Conservation (phyloP, 2,797 vertebrate species). For the Meriones psammophilus region DNA sequence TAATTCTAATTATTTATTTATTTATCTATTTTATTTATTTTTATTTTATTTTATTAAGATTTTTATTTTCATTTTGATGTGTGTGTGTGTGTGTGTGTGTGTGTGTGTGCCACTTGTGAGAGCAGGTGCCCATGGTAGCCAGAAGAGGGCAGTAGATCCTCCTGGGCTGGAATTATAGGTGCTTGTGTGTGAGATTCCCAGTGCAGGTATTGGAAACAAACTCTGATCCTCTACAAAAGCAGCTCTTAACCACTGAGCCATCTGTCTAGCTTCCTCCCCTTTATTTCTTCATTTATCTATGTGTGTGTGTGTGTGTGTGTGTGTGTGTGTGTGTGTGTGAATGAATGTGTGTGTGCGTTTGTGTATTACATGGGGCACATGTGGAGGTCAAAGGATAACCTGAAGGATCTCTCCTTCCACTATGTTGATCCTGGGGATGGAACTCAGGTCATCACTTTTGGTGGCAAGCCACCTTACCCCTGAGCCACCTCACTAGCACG, state of each 20-base stretch:
- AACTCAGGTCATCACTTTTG: background rate
- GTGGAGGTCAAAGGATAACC: too few species aligned
- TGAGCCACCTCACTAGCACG: background rate
- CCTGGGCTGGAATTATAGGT: background rate
- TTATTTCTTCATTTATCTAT: background rate
- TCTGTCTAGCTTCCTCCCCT: background rate
- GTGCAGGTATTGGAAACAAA: background rate
- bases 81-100: background rate
- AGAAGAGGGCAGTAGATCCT: background rate
- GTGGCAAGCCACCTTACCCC: background rate
- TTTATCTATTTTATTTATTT: background rate
- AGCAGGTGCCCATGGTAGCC: background rate
- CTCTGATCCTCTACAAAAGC: background rate
- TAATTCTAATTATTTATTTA: background rate
- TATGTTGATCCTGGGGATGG: background rate
- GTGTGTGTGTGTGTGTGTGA: background rate
- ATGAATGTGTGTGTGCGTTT: background rate
- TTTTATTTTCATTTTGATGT: background rate
- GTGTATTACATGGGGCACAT: background rate
- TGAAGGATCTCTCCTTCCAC: background rate
- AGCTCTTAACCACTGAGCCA: background rate
- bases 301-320: background rate
- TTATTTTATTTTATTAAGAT: background rate
- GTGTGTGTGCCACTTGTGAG: background rate
- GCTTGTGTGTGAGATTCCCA: background rate